These are phyloP conservation scores for Pan paniscus DNA, from an alignment of 2,113 vertebrate genomes.

Conservation along the genomic window DNA sequence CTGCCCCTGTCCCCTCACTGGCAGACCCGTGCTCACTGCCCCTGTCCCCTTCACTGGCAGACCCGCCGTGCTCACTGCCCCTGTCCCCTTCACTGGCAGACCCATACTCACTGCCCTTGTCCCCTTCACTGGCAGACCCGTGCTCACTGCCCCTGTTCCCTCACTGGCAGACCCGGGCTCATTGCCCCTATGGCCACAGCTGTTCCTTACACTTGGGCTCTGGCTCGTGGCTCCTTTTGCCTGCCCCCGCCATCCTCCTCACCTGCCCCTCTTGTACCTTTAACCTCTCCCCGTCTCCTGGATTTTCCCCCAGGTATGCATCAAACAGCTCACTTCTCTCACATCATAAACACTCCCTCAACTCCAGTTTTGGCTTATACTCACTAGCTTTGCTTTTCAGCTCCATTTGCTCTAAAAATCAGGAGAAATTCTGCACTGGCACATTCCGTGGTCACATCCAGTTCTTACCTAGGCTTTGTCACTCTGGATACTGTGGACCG, in stretches of 20 bases:
- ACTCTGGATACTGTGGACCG: neutral
- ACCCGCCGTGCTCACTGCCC: neutral
- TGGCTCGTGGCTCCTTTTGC: neutral
- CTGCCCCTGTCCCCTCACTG: neutral
- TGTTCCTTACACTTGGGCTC: neutral
- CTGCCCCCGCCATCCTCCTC: neutral
- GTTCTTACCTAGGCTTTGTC: accelerated
- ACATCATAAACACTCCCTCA: neutral
- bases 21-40: neutral
- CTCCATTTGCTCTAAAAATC: neutral
- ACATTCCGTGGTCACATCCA: too few relatives aligned
- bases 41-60: neutral
- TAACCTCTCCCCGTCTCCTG: neutral
- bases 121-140: neutral
- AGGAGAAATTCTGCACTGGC: neutral
- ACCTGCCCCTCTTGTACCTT: neutral
- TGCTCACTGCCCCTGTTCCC: neutral
- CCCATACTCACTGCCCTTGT: neutral
- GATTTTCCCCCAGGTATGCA: neutral
- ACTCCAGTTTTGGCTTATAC: accelerated
- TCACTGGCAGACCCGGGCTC: neutral
- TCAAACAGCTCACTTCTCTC: neutral
- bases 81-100: neutral
- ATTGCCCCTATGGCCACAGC: neutral
- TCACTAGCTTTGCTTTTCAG: neutral